Base-by-base conservation (phyloP, 1,140 invertebrate species). In the Popillia japonica region DNA sequence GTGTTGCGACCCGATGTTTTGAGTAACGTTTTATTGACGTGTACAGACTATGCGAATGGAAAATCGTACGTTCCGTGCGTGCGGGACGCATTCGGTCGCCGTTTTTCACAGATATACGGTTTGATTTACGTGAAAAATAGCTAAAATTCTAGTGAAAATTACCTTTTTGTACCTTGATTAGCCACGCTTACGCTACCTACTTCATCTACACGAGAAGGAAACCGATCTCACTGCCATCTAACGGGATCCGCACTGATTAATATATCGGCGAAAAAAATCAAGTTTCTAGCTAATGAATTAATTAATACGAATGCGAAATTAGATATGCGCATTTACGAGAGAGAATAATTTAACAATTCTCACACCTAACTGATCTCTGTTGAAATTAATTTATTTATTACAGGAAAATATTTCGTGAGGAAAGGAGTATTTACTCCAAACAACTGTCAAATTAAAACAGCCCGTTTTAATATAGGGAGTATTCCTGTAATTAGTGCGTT, bases 81-180 rank as follows among this genome's bases (percentile, higher is more conserved):
- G 34, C 17, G 72, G 17, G 74, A 79, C 72, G 74, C 73, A 11
- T 41, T 40, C 48, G 73, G 41, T 59, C 55, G 48, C 80, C 78
- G 78, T 75, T 76, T 81, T 77, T 80, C 79, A 77, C 77, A 78
- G 80, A 81, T 83, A 86, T 85, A 80, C 79, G 80, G 80, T 80
- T 83, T 84, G 86, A 86, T 86, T 86, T 85, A 86, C 61, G 61
- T 34, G 11, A 10, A 23, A 34, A 34, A 34, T 7, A 83, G 85
- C 72, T 61, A 20, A 75, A 77, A 75, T 41, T 83, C 79, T 80
- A 80, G 79, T 83, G 83, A 81, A 83, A 81, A 86, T 89, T 89
- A 91, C 90, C 90, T 91, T 88, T 91, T 90, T 86, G 88, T 90
- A 87, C 89, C 89, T 89, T 90, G 90, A 90, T 90, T 90, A 90